Percentiles rank a stretch among this genome's conserved stretches.
Conservation (phyloP, 2,888 invertebrate genomes). For the Megaustenia siamemsis region DNA sequence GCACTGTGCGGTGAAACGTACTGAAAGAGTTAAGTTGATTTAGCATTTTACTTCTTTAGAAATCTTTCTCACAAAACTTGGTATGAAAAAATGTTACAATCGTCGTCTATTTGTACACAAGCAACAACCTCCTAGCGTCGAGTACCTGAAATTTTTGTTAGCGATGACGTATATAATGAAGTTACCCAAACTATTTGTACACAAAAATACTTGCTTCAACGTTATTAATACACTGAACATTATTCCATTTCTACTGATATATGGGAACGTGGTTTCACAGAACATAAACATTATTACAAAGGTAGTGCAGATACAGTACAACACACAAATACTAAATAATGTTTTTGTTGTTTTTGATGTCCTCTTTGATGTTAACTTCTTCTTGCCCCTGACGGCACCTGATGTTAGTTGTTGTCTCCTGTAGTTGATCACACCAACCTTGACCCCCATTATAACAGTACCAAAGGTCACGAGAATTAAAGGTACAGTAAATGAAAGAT, state of each 20-base stretch:
- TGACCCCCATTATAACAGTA: background rate
- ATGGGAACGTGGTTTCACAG: too few species aligned
- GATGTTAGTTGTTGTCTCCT: background rate
- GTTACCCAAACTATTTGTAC: constrained; percentile 4
- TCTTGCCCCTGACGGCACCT: background rate
- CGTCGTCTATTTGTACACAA: background rate
- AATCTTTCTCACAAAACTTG: too few species aligned
- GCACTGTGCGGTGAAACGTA: too few species aligned
- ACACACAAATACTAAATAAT: background rate
- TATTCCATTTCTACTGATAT: background rate
- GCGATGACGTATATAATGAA: too few species aligned
- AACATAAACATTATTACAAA: background rate
- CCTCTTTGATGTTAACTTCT: background rate
- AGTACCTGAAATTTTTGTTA: too few species aligned
- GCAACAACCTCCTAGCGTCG: background rate
- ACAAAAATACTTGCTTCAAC: background rate
- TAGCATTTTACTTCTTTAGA: too few species aligned
- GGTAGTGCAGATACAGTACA: background rate
- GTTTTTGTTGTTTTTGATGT: constrained; percentile 23
- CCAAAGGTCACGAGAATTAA: background rate
- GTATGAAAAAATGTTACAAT: background rate
- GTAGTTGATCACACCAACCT: background rate
- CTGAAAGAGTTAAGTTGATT: too few species aligned
- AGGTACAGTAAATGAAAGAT: background rate
- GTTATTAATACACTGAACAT: background rate